phyloP scores from a whole-genome alignment of 2,888 invertebrate genomes.

The Hemicrepidius hirtus region DNA sequence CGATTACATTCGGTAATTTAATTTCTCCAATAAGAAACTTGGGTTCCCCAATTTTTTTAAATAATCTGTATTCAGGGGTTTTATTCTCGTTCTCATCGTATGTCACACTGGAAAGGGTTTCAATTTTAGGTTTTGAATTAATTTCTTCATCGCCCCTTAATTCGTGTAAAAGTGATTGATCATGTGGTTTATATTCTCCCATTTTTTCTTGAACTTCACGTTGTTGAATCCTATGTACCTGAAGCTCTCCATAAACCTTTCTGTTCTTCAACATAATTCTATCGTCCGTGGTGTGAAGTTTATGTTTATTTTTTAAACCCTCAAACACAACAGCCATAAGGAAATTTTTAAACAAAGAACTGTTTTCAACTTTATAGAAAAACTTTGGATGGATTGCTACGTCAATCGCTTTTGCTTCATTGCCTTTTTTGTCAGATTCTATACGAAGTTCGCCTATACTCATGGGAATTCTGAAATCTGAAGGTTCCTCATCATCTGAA shows the following conservation, averaged over 20 bases:
- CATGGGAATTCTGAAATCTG: constrained; percentile 89
- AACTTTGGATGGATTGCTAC: constrained; percentile 88
- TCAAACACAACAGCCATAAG: constrained; percentile 87
- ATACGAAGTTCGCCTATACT: constrained; percentile 89
- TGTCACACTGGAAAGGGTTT: constrained; percentile 63
- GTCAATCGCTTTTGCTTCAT: constrained; percentile 85
- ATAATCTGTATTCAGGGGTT: constrained; percentile 76
- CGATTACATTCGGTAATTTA: constrained; percentile 76
- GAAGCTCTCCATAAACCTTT: constrained; percentile 83
- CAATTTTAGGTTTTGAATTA: constrained; percentile 64
- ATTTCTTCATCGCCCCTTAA: constrained; percentile 66
- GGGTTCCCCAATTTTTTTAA: constrained; percentile 75
- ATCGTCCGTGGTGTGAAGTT: constrained; percentile 80
- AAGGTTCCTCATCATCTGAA: constrained; percentile 73
- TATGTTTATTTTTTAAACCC: constrained; percentile 86
- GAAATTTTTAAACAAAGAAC: constrained; percentile 84
- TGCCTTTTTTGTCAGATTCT: constrained; percentile 85
- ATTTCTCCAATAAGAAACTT: constrained; percentile 78
- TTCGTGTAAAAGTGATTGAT: constrained; percentile 77
- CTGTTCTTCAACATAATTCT: constrained; percentile 83
- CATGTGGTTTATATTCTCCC: constrained; percentile 51
- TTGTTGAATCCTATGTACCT: constrained; percentile 84
- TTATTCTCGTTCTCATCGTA: constrained; percentile 62
- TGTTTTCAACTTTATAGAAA: constrained; percentile 83
- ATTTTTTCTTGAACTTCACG: constrained; percentile 76